phyloP scores from a whole-genome alignment of 2,113 vertebrate species.

The Gobiocypris rarus region DNA sequence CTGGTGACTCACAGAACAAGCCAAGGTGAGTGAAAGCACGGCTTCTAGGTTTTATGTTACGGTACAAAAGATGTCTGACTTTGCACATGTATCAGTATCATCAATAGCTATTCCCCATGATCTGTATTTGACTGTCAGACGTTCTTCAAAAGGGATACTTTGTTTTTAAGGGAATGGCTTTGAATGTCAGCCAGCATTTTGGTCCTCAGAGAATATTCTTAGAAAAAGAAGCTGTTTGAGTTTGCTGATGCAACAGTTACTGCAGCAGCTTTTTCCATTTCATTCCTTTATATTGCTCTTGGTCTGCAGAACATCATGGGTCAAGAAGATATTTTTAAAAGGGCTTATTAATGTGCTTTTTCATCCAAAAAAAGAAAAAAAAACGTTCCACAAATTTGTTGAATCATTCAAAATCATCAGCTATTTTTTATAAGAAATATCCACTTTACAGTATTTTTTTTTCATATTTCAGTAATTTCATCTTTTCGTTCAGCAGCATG shows the following conservation, averaged over 20 bases:
- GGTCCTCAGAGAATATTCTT: conserved; percentile 26
- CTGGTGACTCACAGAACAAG: conserved; percentile 86
- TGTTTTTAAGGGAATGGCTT: conserved; percentile 13
- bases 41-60: conserved; percentile 38
- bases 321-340: neutral
- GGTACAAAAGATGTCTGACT: conserved; percentile 27
- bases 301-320: neutral
- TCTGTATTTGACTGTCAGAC: neutral
- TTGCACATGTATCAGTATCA: conserved; percentile 6
- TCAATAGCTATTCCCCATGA: neutral
- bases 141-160: neutral
- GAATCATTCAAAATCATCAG: conserved; percentile 29
- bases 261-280: conserved; percentile 30
- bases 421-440: neutral
- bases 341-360: conserved; percentile 5
- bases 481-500: conserved; percentile 21
- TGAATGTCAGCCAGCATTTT: conserved; percentile 13
- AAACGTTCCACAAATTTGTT: conserved; percentile 10
- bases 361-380: neutral
- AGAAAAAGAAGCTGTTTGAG: conserved; percentile 10
- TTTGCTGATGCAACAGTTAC: conserved; percentile 6
- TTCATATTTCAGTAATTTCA: conserved; percentile 30
- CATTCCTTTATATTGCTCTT: conserved; percentile 18
- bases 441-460: neutral
- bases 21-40: conserved; percentile 84